Conservation (phyloP, 1,140 invertebrate species). For the Ceratina calcarata region DNA sequence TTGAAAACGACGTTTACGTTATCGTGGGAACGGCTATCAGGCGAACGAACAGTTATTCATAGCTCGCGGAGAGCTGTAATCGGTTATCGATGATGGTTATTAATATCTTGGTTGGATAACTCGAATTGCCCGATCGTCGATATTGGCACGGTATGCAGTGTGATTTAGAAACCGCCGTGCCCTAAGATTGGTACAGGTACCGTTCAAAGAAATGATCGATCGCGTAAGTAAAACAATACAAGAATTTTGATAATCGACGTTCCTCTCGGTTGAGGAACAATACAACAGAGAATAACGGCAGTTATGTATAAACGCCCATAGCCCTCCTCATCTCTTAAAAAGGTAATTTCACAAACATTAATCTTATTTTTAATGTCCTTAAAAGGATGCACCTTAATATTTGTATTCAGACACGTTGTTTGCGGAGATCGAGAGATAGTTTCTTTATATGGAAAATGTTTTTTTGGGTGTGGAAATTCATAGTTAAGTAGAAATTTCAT, state of each 20-base stretch:
- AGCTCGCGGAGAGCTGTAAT: slow-evolving; percentile 42
- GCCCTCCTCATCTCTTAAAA: neutral
- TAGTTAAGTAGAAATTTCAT: too few species aligned
- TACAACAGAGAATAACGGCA: neutral
- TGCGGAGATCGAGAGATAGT: too few species aligned
- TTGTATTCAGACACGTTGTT: too few species aligned
- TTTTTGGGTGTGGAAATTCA: too few species aligned
- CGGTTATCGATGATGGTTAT: slow-evolving; percentile 29
- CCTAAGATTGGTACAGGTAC: neutral
- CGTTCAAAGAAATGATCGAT: slow-evolving; percentile 8
- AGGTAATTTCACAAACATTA: too few species aligned
- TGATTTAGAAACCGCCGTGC: slow-evolving; percentile 16
- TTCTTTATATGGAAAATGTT: too few species aligned
- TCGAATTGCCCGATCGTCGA: slow-evolving; percentile 33
- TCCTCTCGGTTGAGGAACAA: neutral
- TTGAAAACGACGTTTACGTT: slow-evolving; percentile 49
- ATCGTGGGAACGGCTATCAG: slow-evolving; percentile 59
- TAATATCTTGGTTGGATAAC: slow-evolving; percentile 36
- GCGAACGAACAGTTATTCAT: slow-evolving; percentile 50
- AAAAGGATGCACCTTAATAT: too few species aligned
- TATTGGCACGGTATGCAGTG: slow-evolving; percentile 21
- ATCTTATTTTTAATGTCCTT: too few species aligned
- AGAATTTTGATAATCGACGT: slow-evolving; percentile 19
- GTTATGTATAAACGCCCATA: neutral
- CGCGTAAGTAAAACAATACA: slow-evolving; percentile 7